Base-by-base conservation (phyloP, 2,888 invertebrate genomes). In the Hanleya hanleyi region DNA sequence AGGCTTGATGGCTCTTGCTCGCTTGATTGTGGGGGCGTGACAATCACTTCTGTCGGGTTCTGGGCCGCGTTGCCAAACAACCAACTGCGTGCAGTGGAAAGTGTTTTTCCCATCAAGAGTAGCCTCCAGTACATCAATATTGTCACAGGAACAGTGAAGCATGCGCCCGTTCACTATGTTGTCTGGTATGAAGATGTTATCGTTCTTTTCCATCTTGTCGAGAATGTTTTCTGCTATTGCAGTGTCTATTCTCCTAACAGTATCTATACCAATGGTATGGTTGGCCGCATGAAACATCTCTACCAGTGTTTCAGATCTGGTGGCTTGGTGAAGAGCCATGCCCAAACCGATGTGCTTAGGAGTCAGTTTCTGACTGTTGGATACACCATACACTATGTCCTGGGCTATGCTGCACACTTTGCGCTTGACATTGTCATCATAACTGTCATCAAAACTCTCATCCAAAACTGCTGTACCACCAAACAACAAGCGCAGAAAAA, bases 81-180 rank as follows among this genome's bases (percentile, higher is more conserved):
- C 69, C 73, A 73, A 69, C 35, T 73, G 73, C 5, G 73, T 73
- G 36, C 57, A 36, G 37, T 73, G 73, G 29, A 69, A 73, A 12
- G 73, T 73, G 22, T 69, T 69, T 65, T 47, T 12, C 9, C 72
- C 73, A 69, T 69, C 69, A 4, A 73, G 33, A 12, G 69, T 73
- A 4, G 49, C 22, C 33, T 73, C 69, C 3, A 73, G 32, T 15
- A 73, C 65, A 38, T 73, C 69, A 38, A 69, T 73, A 36, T 72
- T 72, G 37, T 72, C 72, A 49, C 67, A 67, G 9, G 72, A 73
- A 26, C 15, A 73, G n/a, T 69, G 69, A 12, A 57, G 35, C 22
- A 73, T 61, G n/a, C 5, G 15, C 4, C 51, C 65, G 41, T 18
- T 33, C 32, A 66, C 41, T 29, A 70, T 70, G 26, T 70, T 66